Base-by-base conservation (phyloP, 2,797 vertebrate genomes). In the Chelon labrosus region DNA sequence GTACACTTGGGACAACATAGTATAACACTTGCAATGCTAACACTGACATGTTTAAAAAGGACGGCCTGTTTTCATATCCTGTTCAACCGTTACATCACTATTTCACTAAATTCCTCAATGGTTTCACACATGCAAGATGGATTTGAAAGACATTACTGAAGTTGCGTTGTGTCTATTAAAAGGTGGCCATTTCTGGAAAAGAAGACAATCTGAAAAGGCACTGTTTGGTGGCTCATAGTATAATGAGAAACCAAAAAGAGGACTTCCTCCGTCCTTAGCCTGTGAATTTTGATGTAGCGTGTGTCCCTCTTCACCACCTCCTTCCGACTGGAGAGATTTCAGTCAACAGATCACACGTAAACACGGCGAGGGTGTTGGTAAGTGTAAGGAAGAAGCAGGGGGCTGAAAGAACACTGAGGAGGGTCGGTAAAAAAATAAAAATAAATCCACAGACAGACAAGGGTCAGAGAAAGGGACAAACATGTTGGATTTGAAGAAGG, bases 281-380 rank as follows among this genome's bases (percentile, higher is more conserved):
- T 42, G 35, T 76, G 83, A 86, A n/a, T 79, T 75, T 83, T 84
- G 71, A 77, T 38, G 16, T 52, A 56, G 70, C 38, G 17, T 56
- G 85, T n/a, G 79, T 75, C 76, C 76, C 69, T 78, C 84, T 75
- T 85, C 85, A 77, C 72, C 78, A 73, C 79, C 72, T 85, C 41
- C 71, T 55, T 73, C 46, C 22, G 59, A 71, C 31, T 66, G 59
- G 58, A 89, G 50, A 46, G 60, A 50, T 68, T 77, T 85, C 74
- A 79, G 71, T 71, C 68, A 73, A 67, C 73, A 67, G 42, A 46
- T 61, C 52, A 66, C 52, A 71, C 50, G 62, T 27, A 71, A 38
- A 60, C 11, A 17, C 25, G 35, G 49, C 57, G 46, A 19, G 17
- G 46, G 17, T 16, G 10, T 67, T 55, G 50, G 57, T 73, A 63